phyloP scores from a whole-genome alignment of 2,113 vertebrate species.

The Perognathus longimembris region DNA sequence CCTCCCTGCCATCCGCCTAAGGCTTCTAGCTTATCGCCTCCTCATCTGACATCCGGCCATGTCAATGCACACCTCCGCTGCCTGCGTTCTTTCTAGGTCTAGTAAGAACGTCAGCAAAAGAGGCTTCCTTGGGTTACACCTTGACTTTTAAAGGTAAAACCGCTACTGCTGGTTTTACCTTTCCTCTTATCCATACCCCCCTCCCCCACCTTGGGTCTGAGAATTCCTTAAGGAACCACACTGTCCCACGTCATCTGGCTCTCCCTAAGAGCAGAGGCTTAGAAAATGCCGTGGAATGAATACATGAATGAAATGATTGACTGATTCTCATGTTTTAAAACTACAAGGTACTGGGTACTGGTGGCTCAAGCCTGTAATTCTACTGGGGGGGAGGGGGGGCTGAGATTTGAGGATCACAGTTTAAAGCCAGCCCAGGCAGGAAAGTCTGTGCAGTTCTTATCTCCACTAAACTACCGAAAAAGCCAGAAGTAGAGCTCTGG shows the following conservation, averaged over 20 bases:
- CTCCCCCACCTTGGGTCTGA: not conserved
- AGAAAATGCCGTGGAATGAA: slow-evolving; percentile 8
- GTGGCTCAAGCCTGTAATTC: too few relatives aligned
- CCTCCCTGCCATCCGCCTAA: slow-evolving; percentile 52
- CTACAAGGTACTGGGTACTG: not conserved
- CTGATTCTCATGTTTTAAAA: slow-evolving; percentile 23
- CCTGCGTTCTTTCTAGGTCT: slow-evolving; percentile 55
- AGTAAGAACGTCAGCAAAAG: slow-evolving; percentile 47
- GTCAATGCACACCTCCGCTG: not conserved
- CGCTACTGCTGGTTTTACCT: slow-evolving; percentile 16
- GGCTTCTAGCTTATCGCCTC: slow-evolving; percentile 57
- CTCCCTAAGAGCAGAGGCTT: not conserved
- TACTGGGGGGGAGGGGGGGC: too few relatives aligned
- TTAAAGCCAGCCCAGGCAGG: too few relatives aligned
- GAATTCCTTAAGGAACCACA: slow-evolving; percentile 48
- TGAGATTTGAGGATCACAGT: too few relatives aligned
- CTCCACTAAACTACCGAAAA: too few relatives aligned
- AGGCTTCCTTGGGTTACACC: slow-evolving; percentile 44
- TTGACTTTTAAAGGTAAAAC: not conserved
- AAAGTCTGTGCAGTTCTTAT: too few relatives aligned
- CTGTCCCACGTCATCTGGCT: not conserved
- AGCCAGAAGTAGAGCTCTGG: too few relatives aligned
- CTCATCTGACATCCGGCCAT: slow-evolving; percentile 67
- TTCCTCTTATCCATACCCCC: not conserved
- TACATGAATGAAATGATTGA: not conserved